A percentile compares a stretch with the other conserved stretches of the same genome.
Evolutionary conservation across 2,797 vertebrate species (phyloP).

Genomic region (Pitangus sulphuratus): DNA sequence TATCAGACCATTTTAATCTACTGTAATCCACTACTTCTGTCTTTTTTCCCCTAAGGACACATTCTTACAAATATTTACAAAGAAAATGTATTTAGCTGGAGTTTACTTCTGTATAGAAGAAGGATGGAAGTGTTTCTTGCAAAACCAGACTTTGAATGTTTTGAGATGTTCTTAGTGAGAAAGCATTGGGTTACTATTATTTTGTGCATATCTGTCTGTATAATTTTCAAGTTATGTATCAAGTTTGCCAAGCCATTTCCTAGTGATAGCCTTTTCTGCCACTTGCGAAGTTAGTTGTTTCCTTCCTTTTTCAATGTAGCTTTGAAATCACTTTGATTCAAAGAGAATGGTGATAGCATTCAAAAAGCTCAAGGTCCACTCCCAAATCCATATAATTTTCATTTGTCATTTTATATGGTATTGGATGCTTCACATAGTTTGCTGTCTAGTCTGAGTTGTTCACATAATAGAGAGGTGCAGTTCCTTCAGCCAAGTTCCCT

Average conservation of each 20-base stretch:
- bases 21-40: neutral
- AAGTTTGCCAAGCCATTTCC: neutral
- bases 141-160: neutral
- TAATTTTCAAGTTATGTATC: neutral
- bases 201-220: neutral
- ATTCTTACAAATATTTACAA: neutral
- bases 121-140: neutral
- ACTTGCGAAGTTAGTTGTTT: neutral
- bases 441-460: neutral
- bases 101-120: neutral
- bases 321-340: neutral
- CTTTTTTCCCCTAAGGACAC: neutral
- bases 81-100: neutral
- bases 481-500: neutral
- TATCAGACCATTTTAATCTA: neutral
- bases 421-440: neutral
- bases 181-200: neutral
- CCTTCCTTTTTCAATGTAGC: neutral
- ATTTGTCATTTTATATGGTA: neutral
- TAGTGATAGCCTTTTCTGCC: neutral
- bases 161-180: neutral
- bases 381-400: fast-evolving
- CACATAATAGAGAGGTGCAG: neutral
- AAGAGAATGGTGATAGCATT: neutral
- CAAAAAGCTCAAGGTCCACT: neutral